phyloP scores from a whole-genome alignment of 2,113 vertebrate genomes.

The Pterophyllum scalare region DNA sequence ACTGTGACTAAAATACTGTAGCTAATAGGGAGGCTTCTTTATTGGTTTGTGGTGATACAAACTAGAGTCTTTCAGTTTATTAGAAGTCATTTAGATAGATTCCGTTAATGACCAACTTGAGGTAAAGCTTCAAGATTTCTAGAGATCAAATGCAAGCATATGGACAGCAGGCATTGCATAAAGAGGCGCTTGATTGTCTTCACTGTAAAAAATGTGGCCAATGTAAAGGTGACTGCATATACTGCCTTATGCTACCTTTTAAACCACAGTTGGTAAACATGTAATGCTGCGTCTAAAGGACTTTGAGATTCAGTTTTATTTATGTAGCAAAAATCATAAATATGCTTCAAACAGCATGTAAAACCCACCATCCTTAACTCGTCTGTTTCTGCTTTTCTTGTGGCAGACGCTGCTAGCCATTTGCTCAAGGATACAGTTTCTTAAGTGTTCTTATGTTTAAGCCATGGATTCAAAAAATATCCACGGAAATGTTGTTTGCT shows the following conservation, averaged over 20 bases:
- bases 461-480: slow-evolving; percentile 2
- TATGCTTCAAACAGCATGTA: background rate
- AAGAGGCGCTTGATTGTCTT: background rate
- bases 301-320: background rate
- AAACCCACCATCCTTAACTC: background rate
- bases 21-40: background rate
- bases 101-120: background rate
- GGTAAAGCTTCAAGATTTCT: background rate
- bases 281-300: background rate
- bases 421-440: slow-evolving; percentile 13
- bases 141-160: background rate
- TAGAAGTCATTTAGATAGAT: background rate
- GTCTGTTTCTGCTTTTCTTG: background rate
- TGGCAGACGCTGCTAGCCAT: slow-evolving; percentile 18
- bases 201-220: background rate
- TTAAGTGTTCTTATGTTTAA: background rate
- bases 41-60: background rate
- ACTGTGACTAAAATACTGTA: background rate
- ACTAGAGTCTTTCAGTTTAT: background rate
- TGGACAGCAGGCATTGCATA: background rate
- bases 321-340: background rate
- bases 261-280: background rate
- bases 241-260: background rate
- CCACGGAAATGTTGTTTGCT: background rate
- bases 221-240: background rate